These are phyloP conservation scores for Odontesthes bonariensis DNA, from an alignment of 2,113 vertebrate genomes.

Conservation along the genomic window DNA sequence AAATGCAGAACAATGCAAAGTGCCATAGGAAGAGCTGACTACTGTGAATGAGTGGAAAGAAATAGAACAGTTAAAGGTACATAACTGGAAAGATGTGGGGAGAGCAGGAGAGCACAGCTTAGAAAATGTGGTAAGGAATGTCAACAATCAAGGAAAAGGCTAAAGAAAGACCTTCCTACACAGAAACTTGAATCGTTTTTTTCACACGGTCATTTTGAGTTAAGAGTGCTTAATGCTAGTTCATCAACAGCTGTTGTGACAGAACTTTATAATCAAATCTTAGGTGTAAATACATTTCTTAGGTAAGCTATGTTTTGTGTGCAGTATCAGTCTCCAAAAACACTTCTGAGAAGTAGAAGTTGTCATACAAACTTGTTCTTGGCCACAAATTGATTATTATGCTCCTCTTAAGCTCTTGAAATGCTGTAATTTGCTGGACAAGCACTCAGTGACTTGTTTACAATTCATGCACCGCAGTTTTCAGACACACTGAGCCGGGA, in stretches of 20 bases:
- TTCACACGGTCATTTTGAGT: slow-evolving; percentile 76
- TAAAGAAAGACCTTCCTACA: slow-evolving; percentile 75
- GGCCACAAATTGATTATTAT: slow-evolving; percentile 54
- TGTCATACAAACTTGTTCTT: slow-evolving; percentile 54
- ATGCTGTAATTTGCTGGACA: slow-evolving; percentile 51
- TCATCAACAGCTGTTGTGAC: slow-evolving; percentile 54
- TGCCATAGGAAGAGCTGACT: slow-evolving; percentile 86
- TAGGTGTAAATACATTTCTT: slow-evolving; percentile 81
- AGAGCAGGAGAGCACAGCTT: slow-evolving; percentile 44
- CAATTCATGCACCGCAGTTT: slow-evolving; percentile 56
- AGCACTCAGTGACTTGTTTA: slow-evolving; percentile 57
- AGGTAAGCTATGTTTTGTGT: slow-evolving; percentile 80
- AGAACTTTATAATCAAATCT: slow-evolving; percentile 62
- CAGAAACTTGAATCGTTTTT: slow-evolving; percentile 84
- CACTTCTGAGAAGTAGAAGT: slow-evolving; percentile 44
- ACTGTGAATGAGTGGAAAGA: slow-evolving; percentile 57
- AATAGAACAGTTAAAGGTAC: slow-evolving; percentile 34
- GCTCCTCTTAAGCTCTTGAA: slow-evolving; percentile 39
- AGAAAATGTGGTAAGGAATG: slow-evolving; percentile 60
- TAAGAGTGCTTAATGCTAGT: slow-evolving; percentile 64
- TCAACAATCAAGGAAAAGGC: slow-evolving; percentile 71
- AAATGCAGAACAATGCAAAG: slow-evolving; percentile 90
- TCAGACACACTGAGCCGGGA: slow-evolving; percentile 58
- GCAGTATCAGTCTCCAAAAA: slow-evolving; percentile 69
- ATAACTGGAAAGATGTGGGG: slow-evolving; percentile 28